Conservation (phyloP, 2,888 invertebrate species). For the Drosophila algonquin region DNA sequence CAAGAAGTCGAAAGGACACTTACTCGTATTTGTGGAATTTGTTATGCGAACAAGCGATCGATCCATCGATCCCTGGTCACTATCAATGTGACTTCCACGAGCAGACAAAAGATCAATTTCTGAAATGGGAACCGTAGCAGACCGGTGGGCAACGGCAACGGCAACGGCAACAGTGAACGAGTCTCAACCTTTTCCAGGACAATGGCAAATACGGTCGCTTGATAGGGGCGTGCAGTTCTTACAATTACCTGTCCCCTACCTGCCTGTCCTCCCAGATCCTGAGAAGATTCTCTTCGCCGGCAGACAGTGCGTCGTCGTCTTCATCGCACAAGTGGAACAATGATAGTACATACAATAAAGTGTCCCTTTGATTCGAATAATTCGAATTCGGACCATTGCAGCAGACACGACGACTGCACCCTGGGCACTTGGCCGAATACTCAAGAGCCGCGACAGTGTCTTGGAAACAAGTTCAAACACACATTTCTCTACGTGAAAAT, state of each 20-base stretch:
- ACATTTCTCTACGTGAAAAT: conserved; percentile 56
- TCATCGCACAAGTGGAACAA: conserved; percentile 62
- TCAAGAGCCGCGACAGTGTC: conserved; percentile 12
- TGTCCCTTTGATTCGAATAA: conserved; percentile 52
- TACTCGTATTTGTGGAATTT: conserved; percentile 49
- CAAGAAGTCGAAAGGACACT: conserved; percentile 26
- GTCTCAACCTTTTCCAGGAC: conserved; percentile 52
- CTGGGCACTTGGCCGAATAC: conserved; percentile 42
- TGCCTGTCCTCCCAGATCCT: conserved; percentile 57
- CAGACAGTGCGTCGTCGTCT: conserved; percentile 73
- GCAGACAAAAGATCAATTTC: conserved; percentile 68
- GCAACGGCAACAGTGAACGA: conserved; percentile 11
- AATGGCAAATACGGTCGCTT: conserved; percentile 78
- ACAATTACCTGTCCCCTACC: conserved; percentile 63
- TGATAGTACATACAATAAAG: conserved; percentile 57
- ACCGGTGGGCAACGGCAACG: conserved; percentile 54
- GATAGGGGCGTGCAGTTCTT: conserved; percentile 84
- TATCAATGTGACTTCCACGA: conserved; percentile 66
- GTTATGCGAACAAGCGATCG: conserved; percentile 50
- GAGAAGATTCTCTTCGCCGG: conserved; percentile 69
- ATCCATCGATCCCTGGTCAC: conserved; percentile 49
- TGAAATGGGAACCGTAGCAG: conserved; percentile 49
- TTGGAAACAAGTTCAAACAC: conserved; percentile 49
- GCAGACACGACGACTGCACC: conserved; percentile 55
- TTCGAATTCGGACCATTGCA: conserved; percentile 48